Evolutionary conservation across 2,888 invertebrate genomes (phyloP), one percentile per base, ranked within the genome.

Genomic region (Noctuana brunneofusca): DNA sequence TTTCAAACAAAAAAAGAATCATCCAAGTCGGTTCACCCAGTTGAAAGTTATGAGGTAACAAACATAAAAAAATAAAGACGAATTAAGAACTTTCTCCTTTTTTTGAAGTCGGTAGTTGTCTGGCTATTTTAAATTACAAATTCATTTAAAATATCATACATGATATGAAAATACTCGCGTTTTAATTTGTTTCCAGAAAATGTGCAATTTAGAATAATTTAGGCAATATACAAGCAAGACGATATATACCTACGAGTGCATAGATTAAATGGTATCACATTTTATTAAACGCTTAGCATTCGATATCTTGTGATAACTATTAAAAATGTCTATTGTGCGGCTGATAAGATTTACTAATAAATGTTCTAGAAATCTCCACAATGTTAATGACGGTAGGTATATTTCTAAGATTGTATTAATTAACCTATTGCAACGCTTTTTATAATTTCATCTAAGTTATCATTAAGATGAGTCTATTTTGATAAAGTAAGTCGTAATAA

Each of bases 271-370:
- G 30, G 30, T 30, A 30, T 30, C 30, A 30, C 30, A 30, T 30
- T 30, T 11, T 30, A 30, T 30, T 30, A 30, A 30, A 30, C 11
- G 11, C 30, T 11, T 30, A 2, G 9, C 30, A 32, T 38, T 27
- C 27, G 41, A 9, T 55, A 52, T 59, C 58, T 52, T 43, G 27
- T 22, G 48, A 59, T 43, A 43, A 59, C 46, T 46, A 59, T 53
- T 53, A 27, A 27, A 58, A 52, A 50, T 52, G 50, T 53, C 50
- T 53, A 41, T 53, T 59, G 46, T 60, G 64, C 60, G 52, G 55
- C 8, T 62, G 69, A 69, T 69, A 68, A 68, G 66, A 67, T 67
- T 65, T 63, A 30, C 50, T 52, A 56, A 53, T 58, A 65, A 64
- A 63, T 66, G 41, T 64, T 68, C 68, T 65, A 66, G 69, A 69